Evolutionary conservation across 2,797 vertebrate genomes (phyloP).

Genomic region (Salmo trutta): DNA sequence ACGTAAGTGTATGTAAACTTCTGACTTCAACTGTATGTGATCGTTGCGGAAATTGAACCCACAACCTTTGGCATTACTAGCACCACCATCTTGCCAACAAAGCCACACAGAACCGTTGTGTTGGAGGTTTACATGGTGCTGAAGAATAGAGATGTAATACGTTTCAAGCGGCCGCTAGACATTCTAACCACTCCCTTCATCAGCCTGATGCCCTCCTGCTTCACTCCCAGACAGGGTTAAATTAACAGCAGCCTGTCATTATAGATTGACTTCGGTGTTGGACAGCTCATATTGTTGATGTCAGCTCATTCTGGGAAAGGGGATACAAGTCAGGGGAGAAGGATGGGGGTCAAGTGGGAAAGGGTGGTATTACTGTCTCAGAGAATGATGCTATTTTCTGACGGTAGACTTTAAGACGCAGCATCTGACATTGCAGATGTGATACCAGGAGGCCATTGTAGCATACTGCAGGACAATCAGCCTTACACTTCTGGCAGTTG

Average conservation of each 20-base stretch:
- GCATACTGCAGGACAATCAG: background rate
- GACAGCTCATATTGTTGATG: slow-evolving; percentile 25
- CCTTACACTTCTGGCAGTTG: background rate
- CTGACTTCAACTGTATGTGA: background rate
- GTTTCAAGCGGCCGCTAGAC: background rate
- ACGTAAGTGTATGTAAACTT: no score
- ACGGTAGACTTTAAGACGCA: background rate
- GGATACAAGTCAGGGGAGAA: background rate
- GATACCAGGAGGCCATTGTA: background rate
- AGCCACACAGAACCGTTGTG: background rate
- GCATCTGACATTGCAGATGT: background rate
- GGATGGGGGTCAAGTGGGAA: background rate
- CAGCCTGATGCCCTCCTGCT: background rate
- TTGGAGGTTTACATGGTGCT: no score
- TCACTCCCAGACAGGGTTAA: slow-evolving; percentile 8
- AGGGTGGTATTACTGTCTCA: background rate
- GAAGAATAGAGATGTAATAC: background rate
- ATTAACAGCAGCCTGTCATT: slow-evolving; percentile 27
- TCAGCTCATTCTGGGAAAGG: slow-evolving; percentile 22
- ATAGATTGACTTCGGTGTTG: slow-evolving; percentile 20
- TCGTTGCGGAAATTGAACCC: no score
- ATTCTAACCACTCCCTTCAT: background rate
- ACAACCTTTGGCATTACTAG: no score
- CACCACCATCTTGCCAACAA: no score
- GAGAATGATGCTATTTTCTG: background rate